phyloP scores from a whole-genome alignment of 2,113 vertebrate species.

The Aphyosemion australe region DNA sequence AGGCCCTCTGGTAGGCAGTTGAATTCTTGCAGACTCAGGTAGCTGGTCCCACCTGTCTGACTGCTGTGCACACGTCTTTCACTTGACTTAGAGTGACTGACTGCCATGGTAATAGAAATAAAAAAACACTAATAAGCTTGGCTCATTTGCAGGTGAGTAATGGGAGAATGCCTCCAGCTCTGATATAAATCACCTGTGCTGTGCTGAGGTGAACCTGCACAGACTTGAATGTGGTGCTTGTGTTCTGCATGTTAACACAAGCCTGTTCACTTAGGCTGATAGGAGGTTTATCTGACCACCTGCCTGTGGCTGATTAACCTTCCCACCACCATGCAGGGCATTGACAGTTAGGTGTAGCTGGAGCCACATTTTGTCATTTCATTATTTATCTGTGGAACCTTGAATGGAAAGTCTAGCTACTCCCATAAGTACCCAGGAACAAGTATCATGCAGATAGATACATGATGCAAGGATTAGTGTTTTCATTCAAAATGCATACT shows the following conservation, averaged over 20 bases:
- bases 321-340: too few species aligned
- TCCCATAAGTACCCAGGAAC: too few species aligned
- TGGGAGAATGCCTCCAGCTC: neutral
- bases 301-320: too few species aligned
- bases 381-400: too few species aligned
- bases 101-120: constrained; percentile 20
- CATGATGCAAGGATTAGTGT: too few species aligned
- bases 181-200: neutral
- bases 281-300: too few species aligned
- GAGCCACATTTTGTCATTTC: too few species aligned
- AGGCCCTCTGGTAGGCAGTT: constrained; percentile 8
- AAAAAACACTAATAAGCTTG: neutral
- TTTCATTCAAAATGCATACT: too few species aligned
- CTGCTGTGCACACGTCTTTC: constrained; percentile 14
- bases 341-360: too few species aligned
- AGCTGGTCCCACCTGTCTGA: constrained; percentile 41
- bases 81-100: neutral
- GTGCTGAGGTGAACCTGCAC: neutral
- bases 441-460: too few species aligned
- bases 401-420: too few species aligned
- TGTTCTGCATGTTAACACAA: neutral
- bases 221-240: neutral
- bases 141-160: constrained; percentile 10
- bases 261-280: neutral
- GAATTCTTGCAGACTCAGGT: neutral